These are phyloP conservation scores for Eremobia ochroleuca DNA, from an alignment of 2,888 invertebrate species.

Conservation along the genomic window DNA sequence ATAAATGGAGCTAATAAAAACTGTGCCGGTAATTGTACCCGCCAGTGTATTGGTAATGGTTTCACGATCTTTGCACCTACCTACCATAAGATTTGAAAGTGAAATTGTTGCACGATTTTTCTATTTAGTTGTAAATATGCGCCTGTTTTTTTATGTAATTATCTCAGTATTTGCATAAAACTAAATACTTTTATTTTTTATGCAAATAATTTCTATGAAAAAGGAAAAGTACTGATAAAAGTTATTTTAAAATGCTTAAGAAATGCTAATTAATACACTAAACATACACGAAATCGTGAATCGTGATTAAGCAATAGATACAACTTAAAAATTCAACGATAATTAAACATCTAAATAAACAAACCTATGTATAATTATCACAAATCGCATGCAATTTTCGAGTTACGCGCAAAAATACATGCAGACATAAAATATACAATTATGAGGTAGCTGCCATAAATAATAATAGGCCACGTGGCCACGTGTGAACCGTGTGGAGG, in stretches of 20 bases:
- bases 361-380: conserved; percentile 1
- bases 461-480: conserved; percentile 46
- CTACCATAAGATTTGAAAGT: conserved; percentile 40
- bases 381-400: conserved; percentile 10
- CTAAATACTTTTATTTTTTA: conserved; percentile 16
- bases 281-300: conserved; percentile 9
- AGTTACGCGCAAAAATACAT: conserved; percentile 34
- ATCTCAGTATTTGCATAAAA: conserved; percentile 27
- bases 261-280: background rate
- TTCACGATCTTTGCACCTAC: conserved; percentile 31
- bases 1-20: conserved; percentile 52
- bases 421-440: conserved; percentile 41
- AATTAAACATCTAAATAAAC: conserved; percentile 20
- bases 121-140: conserved; percentile 37
- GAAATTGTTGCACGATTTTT: conserved; percentile 48
- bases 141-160: conserved; percentile 17
- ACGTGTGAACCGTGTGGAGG: conserved; percentile 51
- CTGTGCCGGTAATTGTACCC: conserved; percentile 40
- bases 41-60: conserved; percentile 53
- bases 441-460: conserved; percentile 46
- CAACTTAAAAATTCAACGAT: conserved; percentile 6
- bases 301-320: conserved; percentile 27
- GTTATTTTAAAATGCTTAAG: background rate
- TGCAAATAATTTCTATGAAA: conserved; percentile 14
- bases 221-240: conserved; percentile 11